Evolutionary conservation across 2,888 invertebrate genomes (phyloP).

Genomic region (Lasioglossum calceatum): DNA sequence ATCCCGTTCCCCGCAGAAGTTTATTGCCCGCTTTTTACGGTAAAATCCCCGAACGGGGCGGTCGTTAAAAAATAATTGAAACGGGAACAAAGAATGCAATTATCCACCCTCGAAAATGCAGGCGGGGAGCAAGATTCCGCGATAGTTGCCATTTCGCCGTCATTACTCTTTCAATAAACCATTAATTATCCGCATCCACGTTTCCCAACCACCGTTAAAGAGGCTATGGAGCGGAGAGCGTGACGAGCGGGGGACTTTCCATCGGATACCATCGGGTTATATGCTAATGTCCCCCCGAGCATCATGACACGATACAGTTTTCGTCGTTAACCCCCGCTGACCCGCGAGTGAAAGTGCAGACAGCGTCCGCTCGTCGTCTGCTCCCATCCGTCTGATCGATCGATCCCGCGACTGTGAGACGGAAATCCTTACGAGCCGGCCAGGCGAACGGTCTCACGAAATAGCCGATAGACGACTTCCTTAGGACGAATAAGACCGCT

Average conservation of each 20-base stretch:
- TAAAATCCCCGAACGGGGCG: not conserved
- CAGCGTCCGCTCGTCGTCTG: constrained; percentile 46
- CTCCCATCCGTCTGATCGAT: constrained; percentile 46
- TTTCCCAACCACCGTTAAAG: constrained; percentile 10
- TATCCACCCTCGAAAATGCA: not conserved
- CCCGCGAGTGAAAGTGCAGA: constrained; percentile 69
- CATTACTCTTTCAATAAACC: not conserved
- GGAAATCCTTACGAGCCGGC: constrained; percentile 56
- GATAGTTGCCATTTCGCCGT: constrained; percentile 6
- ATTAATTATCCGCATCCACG: constrained; percentile 5
- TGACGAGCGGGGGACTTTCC: constrained; percentile 58
- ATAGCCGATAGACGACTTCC: constrained; percentile 49
- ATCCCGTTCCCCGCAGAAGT: not conserved
- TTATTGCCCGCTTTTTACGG: not conserved
- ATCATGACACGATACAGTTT: constrained; percentile 72
- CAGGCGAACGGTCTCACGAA: constrained; percentile 12
- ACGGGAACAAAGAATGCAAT: not conserved
- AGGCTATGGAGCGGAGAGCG: constrained; percentile 18
- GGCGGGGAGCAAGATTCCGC: not conserved
- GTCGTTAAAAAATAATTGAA: constrained; percentile 5
- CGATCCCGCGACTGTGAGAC: constrained; percentile 46
- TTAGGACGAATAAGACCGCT: not conserved
- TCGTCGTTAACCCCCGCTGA: constrained; percentile 67
- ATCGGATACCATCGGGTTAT: constrained; percentile 49
- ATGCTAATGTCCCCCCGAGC: constrained; percentile 64